These are phyloP conservation scores for Cephalopachus bancanus DNA, from an alignment of 2,797 vertebrate species.

Conservation along the genomic window DNA sequence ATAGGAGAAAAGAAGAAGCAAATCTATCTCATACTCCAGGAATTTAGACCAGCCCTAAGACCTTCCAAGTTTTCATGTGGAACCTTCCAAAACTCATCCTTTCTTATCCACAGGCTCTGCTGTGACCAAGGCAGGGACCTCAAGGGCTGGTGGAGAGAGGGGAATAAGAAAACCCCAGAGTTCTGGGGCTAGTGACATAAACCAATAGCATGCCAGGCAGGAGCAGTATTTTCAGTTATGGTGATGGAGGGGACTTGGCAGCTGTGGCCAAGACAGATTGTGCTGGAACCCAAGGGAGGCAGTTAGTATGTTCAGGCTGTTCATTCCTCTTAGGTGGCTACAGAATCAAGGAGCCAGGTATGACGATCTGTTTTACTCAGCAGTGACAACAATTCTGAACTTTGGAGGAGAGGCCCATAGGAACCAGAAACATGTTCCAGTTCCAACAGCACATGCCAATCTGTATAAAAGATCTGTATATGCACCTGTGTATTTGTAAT, in stretches of 20 bases:
- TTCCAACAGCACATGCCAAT: background rate
- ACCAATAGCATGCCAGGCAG: accelerated
- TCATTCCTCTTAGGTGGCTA: background rate
- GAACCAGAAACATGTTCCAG: background rate
- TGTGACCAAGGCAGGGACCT: background rate
- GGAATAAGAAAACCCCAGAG: background rate
- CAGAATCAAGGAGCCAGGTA: background rate
- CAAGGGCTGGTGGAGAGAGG: background rate
- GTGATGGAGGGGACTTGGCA: accelerated
- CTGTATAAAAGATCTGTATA: background rate
- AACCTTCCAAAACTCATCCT: background rate
- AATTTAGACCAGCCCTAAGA: background rate
- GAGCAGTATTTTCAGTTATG: background rate
- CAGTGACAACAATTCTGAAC: background rate
- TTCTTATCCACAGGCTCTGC: background rate
- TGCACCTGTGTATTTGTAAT: too few relatives aligned
- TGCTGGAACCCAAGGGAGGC: background rate
- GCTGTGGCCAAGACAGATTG: background rate
- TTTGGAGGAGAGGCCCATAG: background rate
- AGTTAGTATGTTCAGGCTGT: background rate
- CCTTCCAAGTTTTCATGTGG: background rate
- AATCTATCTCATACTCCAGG: background rate
- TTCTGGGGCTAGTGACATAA: background rate
- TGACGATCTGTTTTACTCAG: background rate
- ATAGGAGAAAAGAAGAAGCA: background rate